phyloP scores from a whole-genome alignment of 2,797 vertebrate species.

The Falco naumanni region DNA sequence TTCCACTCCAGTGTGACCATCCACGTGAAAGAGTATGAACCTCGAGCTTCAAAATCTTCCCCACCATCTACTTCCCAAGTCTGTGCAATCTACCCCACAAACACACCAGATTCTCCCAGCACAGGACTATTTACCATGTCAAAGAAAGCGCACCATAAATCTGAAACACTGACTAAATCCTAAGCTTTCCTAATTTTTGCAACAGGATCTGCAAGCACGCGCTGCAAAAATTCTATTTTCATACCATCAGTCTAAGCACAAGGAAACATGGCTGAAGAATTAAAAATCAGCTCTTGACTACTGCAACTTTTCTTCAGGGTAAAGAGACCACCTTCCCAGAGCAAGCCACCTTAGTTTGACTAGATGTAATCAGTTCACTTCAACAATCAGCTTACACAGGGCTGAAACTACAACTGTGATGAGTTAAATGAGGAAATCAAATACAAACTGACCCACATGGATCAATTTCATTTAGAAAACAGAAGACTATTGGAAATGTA shows the following conservation, averaged over 20 bases:
- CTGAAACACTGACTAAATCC: background rate
- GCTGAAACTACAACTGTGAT: background rate
- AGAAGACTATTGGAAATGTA: background rate
- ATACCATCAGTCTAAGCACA: background rate
- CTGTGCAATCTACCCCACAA: background rate
- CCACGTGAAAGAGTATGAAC: background rate
- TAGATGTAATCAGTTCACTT: background rate
- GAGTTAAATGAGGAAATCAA: background rate
- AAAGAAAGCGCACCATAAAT: background rate
- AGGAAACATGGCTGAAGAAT: background rate
- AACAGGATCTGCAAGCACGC: background rate
- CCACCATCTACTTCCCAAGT: background rate
- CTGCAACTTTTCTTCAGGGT: background rate
- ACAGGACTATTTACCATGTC: background rate
- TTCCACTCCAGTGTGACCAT: background rate
- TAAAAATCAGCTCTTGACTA: background rate
- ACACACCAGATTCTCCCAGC: background rate
- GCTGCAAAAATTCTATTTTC: background rate
- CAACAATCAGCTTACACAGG: background rate
- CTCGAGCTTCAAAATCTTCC: background rate
- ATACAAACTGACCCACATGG: background rate
- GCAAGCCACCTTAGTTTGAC: background rate
- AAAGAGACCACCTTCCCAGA: background rate
- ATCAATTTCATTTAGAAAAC: background rate
- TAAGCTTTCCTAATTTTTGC: background rate